Evolutionary conservation across 2,113 vertebrate species (phyloP).

Genomic region (Nicator chloris): DNA sequence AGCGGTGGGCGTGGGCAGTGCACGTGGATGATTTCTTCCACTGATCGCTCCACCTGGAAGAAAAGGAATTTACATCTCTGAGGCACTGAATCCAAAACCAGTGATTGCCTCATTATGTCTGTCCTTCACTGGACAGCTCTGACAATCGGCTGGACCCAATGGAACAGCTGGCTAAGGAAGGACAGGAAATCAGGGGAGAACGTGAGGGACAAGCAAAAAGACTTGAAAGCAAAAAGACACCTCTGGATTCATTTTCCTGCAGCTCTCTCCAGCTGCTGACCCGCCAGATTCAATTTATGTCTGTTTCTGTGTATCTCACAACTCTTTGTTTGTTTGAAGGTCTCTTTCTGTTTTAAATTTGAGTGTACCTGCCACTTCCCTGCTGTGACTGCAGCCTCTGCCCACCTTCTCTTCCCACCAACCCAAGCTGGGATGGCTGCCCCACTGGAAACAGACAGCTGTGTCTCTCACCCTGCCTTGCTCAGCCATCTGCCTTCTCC

Average conservation of each 20-base stretch:
- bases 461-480: not conserved
- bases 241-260: not conserved
- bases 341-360: not conserved
- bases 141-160: rapidly evolving
- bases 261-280: not conserved
- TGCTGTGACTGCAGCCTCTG: not conserved
- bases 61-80: not conserved
- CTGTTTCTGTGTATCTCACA: not conserved
- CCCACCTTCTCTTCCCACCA: not conserved
- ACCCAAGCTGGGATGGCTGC: not conserved
- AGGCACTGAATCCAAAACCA: not conserved
- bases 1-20: slow-evolving; percentile 79
- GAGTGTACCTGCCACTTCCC: not conserved
- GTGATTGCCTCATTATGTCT: not conserved
- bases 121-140: not conserved
- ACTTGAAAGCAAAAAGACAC: too few species aligned
- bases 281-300: not conserved
- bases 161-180: not conserved
- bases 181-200: not conserved
- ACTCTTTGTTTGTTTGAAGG: not conserved
- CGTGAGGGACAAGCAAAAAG: not conserved
- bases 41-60: slow-evolving; percentile 72
- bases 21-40: slow-evolving; percentile 62
- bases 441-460: not conserved
- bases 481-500: not conserved